These are phyloP conservation scores for Synanthedon formicaeformis DNA, from an alignment of 2,888 invertebrate species.

Conservation along the genomic window DNA sequence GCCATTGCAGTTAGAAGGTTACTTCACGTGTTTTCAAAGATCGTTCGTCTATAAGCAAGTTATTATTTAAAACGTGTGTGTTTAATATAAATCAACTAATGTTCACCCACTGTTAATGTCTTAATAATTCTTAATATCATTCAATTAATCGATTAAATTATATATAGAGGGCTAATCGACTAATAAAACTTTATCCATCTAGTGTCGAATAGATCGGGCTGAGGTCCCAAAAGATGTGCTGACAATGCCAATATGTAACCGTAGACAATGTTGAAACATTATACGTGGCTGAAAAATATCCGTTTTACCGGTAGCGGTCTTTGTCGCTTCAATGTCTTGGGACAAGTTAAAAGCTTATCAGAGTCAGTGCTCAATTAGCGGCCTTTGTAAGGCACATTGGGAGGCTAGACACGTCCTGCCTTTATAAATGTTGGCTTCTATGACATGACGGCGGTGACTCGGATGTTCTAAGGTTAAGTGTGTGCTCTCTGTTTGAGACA, in stretches of 20 bases:
- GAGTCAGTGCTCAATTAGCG: background rate
- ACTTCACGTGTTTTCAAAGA: too few species aligned
- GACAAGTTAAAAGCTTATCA: slow-evolving; percentile 1
- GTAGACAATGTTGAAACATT: slow-evolving; percentile 15
- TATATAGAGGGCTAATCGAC: slow-evolving; percentile 5
- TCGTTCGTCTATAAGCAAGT: too few species aligned
- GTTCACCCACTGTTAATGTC: too few species aligned
- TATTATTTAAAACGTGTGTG: too few species aligned
- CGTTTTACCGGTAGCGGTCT: slow-evolving; percentile 4
- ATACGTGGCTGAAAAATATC: slow-evolving; percentile 12
- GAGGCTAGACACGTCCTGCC: background rate
- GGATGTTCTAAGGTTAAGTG: too few species aligned
- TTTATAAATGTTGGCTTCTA: background rate
- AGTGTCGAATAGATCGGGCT: slow-evolving; percentile 5
- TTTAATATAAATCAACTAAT: too few species aligned
- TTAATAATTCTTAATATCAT: too few species aligned
- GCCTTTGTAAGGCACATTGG: background rate
- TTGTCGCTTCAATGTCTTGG: background rate
- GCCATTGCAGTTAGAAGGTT: too few species aligned
- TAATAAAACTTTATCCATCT: slow-evolving; percentile 17
- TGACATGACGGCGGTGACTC: too few species aligned
- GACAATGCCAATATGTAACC: slow-evolving; percentile 42
- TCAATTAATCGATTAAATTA: too few species aligned
- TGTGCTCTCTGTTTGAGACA: too few species aligned
- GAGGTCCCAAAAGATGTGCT: slow-evolving; percentile 25